Percentiles rank a stretch among this genome's conserved stretches.
Conservation (phyloP, 2,888 invertebrate species). For the Nemapogon koenigi region DNA sequence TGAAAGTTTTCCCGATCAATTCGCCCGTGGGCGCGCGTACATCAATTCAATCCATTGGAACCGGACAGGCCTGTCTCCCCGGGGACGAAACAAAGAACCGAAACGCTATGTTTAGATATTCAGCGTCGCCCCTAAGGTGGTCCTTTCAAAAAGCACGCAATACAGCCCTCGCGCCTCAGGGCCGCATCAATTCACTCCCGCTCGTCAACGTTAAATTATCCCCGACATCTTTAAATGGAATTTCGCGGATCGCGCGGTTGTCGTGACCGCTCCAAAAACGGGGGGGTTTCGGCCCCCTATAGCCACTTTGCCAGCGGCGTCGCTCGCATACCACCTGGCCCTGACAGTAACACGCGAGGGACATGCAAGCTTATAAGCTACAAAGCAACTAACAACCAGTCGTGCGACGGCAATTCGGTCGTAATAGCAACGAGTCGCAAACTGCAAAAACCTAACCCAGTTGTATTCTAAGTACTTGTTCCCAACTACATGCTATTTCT, state of each 20-base stretch:
- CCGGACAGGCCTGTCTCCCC: too few species aligned
- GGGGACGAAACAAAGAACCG: conserved; percentile 4
- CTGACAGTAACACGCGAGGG: conserved; percentile 20
- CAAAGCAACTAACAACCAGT: too few species aligned
- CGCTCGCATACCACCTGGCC: conserved; percentile 36
- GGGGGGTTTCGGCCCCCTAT: conserved; percentile 30
- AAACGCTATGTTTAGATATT: conserved; percentile 7
- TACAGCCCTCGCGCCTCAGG: conserved; percentile 38
- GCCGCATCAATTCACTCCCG: conserved; percentile 56
- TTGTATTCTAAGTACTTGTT: too few species aligned
- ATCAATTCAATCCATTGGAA: too few species aligned
- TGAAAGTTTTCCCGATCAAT: too few species aligned
- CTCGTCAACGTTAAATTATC: conserved; percentile 62
- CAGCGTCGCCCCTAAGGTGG: conserved; percentile 33
- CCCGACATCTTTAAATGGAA: conserved; percentile 63
- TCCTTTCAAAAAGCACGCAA: conserved; percentile 30
- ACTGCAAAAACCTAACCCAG: too few species aligned
- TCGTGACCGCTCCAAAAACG: conserved; percentile 33
- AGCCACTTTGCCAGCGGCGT: conserved; percentile 23
- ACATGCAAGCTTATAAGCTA: too few species aligned
- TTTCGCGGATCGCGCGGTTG: conserved; percentile 52
- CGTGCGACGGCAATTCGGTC: too few species aligned
- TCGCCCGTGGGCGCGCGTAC: too few species aligned
- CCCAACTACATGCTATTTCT: too few species aligned
- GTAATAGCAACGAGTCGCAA: too few species aligned